Evolutionary conservation across 2,113 vertebrate species (phyloP).

Genomic region (Oceanodroma tethys): DNA sequence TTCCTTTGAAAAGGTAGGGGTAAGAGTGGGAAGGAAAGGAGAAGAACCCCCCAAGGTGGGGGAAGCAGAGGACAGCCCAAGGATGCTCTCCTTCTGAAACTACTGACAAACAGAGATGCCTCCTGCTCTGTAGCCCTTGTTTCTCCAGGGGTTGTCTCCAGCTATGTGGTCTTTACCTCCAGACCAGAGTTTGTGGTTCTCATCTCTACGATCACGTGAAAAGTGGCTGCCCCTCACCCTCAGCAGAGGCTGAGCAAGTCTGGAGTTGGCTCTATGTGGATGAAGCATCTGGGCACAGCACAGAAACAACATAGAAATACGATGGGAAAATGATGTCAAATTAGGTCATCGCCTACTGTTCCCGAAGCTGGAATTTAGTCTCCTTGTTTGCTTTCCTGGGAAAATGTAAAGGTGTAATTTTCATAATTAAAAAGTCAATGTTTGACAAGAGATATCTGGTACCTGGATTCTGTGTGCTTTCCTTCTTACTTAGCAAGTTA

Average conservation of each 20-base stretch:
- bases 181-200: neutral
- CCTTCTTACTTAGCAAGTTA: neutral
- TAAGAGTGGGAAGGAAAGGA: neutral
- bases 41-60: neutral
- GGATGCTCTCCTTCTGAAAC: neutral
- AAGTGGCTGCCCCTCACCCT: neutral
- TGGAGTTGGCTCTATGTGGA: rapidly evolving
- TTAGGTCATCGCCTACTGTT: neutral
- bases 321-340: rapidly evolving
- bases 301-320: neutral
- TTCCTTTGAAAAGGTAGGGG: neutral
- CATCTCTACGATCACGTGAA: rapidly evolving
- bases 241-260: neutral
- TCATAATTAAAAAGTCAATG: neutral
- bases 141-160: neutral
- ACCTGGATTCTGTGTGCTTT: neutral
- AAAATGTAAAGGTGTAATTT: neutral
- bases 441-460: neutral
- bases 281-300: neutral
- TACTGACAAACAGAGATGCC: neutral
- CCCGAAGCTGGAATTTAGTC: neutral
- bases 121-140: neutral
- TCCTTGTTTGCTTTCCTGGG: neutral
- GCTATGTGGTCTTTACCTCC: neutral
- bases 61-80: neutral